phyloP scores from a whole-genome alignment of 1,140 invertebrate species.

The Dendroctonus ponderosae region DNA sequence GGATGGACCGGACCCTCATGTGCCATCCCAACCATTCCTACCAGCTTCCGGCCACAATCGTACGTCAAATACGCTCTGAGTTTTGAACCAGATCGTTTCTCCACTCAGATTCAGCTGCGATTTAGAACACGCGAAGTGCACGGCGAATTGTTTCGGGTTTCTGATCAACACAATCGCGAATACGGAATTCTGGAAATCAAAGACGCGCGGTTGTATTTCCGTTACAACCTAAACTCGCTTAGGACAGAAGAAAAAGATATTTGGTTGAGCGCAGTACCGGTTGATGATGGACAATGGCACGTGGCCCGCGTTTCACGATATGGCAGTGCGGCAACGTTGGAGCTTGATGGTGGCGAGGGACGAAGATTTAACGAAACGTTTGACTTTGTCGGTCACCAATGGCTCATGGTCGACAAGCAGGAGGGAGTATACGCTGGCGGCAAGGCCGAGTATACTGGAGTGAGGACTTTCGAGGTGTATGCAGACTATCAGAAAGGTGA shows the following conservation, averaged over 20 bases:
- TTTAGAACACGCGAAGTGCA: slow-evolving; percentile 91
- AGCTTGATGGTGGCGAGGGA: slow-evolving; percentile 93
- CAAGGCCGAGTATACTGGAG: slow-evolving; percentile 91
- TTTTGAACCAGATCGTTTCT: slow-evolving; percentile 89
- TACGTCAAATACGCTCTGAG: slow-evolving; percentile 95
- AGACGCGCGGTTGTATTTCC: slow-evolving; percentile 84
- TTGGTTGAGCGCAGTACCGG: slow-evolving; percentile 83
- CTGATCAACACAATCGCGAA: slow-evolving; percentile 91
- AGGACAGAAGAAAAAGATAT: slow-evolving; percentile 86
- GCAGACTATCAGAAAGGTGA: slow-evolving; percentile 91
- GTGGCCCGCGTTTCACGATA: slow-evolving; percentile 85
- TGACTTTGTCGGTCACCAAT: slow-evolving; percentile 86
- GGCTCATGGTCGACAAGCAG: slow-evolving; percentile 89
- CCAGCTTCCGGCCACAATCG: slow-evolving; percentile 87
- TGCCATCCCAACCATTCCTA: slow-evolving; percentile 77
- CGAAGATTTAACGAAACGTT: slow-evolving; percentile 92
- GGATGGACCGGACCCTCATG: slow-evolving; percentile 89
- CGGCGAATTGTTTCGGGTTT: slow-evolving; percentile 88
- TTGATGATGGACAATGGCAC: slow-evolving; percentile 97
- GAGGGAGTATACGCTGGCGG: slow-evolving; percentile 93
- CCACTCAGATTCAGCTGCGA: slow-evolving; percentile 86
- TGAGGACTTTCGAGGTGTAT: slow-evolving; percentile 89
- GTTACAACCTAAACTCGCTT: slow-evolving; percentile 90
- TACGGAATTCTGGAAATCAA: slow-evolving; percentile 93
- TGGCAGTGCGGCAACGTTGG: slow-evolving; percentile 90